Evolutionary conservation across 2,113 vertebrate species (phyloP).

Genomic region (Oncorhynchus mykiss): DNA sequence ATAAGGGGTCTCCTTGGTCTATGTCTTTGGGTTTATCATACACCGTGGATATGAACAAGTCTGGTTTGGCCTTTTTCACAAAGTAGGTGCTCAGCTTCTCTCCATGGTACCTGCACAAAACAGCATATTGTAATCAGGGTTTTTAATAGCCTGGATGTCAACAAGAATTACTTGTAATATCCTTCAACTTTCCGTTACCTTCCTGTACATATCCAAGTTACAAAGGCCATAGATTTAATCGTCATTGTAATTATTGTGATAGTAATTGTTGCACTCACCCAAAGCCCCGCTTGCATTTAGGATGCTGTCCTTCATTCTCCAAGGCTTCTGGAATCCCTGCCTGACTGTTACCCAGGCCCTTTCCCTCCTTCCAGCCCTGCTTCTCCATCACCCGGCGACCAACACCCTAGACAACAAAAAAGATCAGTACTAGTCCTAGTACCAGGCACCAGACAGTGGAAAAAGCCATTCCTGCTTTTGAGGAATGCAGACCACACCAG

Average conservation of each 20-base stretch:
- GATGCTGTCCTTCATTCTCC: slow-evolving; percentile 89
- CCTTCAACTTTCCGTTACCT: too few species aligned
- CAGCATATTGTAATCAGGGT: neutral
- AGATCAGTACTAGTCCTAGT: neutral
- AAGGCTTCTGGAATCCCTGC: slow-evolving; percentile 85
- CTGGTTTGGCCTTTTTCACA: slow-evolving; percentile 72
- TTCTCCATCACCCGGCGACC: slow-evolving; percentile 91
- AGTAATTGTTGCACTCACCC: slow-evolving; percentile 76
- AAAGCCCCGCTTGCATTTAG: slow-evolving; percentile 91
- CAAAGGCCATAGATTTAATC: neutral
- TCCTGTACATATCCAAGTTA: neutral
- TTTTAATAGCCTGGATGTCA: neutral
- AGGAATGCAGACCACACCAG: too few species aligned
- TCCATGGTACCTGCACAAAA: slow-evolving; percentile 86
- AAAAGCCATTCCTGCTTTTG: too few species aligned
- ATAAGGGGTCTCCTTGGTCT: slow-evolving; percentile 79
- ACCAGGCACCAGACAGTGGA: neutral
- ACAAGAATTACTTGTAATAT: too few species aligned
- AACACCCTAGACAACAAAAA: slow-evolving; percentile 77
- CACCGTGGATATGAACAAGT: slow-evolving; percentile 83
- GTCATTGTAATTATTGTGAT: neutral
- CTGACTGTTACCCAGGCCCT: slow-evolving; percentile 84
- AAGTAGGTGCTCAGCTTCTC: slow-evolving; percentile 83
- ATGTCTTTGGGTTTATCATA: slow-evolving; percentile 86
- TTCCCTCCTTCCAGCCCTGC: slow-evolving; percentile 93